Evolutionary conservation across 92 coral and sea anemone genomes (phyloP).

Genomic region (Phenganax stokvisi): DNA sequence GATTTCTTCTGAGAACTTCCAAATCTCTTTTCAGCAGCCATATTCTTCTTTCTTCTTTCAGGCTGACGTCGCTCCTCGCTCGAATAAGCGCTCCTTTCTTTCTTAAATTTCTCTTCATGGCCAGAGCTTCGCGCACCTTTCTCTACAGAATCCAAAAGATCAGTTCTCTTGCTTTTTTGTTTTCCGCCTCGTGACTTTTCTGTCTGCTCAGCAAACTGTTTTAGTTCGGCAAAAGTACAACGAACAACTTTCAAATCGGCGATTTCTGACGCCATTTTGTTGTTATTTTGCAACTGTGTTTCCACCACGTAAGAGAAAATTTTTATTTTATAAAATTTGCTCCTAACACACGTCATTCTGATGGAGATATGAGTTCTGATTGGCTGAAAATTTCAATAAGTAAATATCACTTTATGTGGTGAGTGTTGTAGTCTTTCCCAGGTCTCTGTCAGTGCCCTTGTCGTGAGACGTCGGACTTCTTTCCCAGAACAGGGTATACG

Average conservation of each 20-base stretch:
- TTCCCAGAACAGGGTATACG: constrained; percentile 10
- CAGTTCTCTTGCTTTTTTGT: not conserved
- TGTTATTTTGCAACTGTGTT: not conserved
- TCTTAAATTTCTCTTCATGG: not conserved
- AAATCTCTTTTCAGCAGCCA: not conserved
- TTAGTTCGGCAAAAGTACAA: constrained; percentile 11
- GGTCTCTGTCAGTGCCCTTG: not conserved
- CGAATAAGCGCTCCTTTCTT: not conserved
- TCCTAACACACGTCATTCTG: not conserved
- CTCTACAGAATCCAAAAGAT: not conserved
- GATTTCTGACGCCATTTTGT: constrained; percentile 36
- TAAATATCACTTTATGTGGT: not conserved
- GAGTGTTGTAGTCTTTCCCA: not conserved
- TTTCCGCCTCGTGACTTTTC: constrained; percentile 7
- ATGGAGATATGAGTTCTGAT: no score
- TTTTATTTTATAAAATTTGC: not conserved
- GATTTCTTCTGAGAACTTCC: not conserved
- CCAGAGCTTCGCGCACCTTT: not conserved
- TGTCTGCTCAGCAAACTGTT: constrained; percentile 11
- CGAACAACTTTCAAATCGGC: constrained; percentile 24
- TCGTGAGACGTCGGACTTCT: not conserved
- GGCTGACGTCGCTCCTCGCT: constrained; percentile 20
- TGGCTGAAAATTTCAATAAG: no score
- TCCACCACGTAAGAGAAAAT: constrained; percentile 5
- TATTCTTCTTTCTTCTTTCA: not conserved